Evolutionary conservation across 2,797 vertebrate species (phyloP), one percentile per base, ranked within the genome.

Genomic region (Anabas testudineus): DNA sequence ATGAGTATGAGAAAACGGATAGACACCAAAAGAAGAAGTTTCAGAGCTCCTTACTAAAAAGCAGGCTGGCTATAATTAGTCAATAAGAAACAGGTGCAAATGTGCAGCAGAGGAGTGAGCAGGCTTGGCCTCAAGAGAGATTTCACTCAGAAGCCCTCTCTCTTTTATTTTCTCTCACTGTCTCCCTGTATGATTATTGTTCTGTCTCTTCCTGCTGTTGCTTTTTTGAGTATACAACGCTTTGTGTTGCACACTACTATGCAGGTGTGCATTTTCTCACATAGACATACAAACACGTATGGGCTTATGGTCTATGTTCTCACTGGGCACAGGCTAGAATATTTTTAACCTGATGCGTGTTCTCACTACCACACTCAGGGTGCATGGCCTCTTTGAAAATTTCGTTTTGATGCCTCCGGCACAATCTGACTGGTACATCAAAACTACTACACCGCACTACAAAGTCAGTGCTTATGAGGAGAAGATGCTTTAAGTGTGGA

Each of bases 21-120:
- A 75, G 65, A 81, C 36, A 24, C 64, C 66, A 90, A 92, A 92
- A 92, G 87, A 83, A 91, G 91, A 92, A 88, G 89, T 90, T 81
- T 60, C 63, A 86, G 59, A 76, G 79, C 74, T 91, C 80, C 81
- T 93, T 91, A 87, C 88, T 91, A 75, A 92, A 93, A 92, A 91
- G 91, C 90, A 82, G 78, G 37, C 59, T 1, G 57, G 79, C 88
- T 93, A 91, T 84, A 82, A 84, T 90, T 92, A 92, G 87, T 75
- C 48, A 78, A 83, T 77, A 88, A 86, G 88, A 84, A 85, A 76
- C 88, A 91, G 90, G 90, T 91, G 90, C 81, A 79, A 21, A 65
- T 76, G 58, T 80, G 71, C 67, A 47, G 52, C 74, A 58, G 61
- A 36, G 69, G 45, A 26, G 81, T 30, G 56, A 82, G 80, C 32